Percentiles rank a stretch among this genome's conserved stretches.
phyloP scores from a whole-genome alignment of 2,113 vertebrate genomes.

The Phyllostomus hastatus region DNA sequence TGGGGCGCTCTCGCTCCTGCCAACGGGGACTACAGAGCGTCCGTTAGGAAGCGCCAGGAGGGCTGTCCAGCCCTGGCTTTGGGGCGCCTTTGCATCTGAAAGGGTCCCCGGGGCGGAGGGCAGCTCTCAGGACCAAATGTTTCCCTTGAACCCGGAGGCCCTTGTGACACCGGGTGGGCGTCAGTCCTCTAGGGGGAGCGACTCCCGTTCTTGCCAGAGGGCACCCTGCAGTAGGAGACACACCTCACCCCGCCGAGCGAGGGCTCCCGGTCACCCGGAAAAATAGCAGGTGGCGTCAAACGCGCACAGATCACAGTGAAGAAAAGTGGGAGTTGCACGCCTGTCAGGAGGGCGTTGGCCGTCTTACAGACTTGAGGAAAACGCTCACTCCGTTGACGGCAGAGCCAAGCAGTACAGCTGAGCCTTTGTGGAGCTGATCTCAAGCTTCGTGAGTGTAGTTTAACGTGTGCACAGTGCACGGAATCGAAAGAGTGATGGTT shows the following conservation, averaged over 20 bases:
- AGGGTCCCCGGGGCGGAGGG: not conserved
- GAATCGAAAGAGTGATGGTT: not conserved
- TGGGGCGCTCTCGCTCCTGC: not conserved
- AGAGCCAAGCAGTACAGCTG: not conserved
- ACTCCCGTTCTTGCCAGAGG: not conserved
- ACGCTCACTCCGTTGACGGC: not conserved
- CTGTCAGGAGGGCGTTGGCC: not conserved
- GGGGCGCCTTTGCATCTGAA: constrained; percentile 53
- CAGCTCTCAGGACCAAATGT: not conserved
- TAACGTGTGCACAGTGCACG: not conserved
- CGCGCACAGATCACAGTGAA: not conserved
- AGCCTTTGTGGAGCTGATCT: not conserved
- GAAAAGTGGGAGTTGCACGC: not conserved
- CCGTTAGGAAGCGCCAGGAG: not conserved
- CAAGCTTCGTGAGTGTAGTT: not conserved
- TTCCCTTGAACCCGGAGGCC: not conserved
- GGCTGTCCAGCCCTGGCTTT: not conserved
- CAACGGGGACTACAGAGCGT: not conserved
- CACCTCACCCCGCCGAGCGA: not conserved
- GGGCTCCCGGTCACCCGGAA: not conserved
- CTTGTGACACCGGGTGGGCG: not conserved
- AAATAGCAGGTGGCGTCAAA: not conserved
- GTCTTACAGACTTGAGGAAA: not conserved
- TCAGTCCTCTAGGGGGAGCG: not conserved
- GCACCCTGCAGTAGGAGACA: not conserved